Conservation (phyloP, 1,140 invertebrate species). For the Caerostris extrusa region DNA sequence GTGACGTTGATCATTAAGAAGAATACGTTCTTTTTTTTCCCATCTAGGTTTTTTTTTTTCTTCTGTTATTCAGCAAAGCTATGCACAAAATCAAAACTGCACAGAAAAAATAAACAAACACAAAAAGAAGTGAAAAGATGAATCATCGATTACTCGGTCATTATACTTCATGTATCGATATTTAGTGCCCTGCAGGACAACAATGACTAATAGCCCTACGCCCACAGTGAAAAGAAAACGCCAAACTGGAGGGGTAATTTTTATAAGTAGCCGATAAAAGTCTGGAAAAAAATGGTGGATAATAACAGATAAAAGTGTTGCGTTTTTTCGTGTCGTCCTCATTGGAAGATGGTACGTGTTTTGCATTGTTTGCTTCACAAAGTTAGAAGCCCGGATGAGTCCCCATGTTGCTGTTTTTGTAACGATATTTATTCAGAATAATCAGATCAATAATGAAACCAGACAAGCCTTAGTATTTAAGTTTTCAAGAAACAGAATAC, state of each 20-base stretch:
- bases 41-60: neutral
- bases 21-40: neutral
- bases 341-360: no score
- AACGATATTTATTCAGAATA: no score
- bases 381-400: no score
- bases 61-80: constrained; percentile 29
- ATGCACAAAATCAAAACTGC: neutral
- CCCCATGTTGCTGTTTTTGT: no score
- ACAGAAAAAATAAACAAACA: constrained; percentile 2
- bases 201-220: constrained; percentile 36
- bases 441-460: no score
- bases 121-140: constrained; percentile 9
- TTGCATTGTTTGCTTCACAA: no score
- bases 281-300: neutral
- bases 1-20: constrained; percentile 50
- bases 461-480: no score
- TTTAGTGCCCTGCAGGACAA: constrained; percentile 56
- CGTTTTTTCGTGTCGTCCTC: no score
- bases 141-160: constrained; percentile 53
- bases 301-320: neutral
- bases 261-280: neutral
- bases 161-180: constrained; percentile 65
- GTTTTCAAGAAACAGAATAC: no score
- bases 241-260: neutral
- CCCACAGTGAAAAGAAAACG: constrained; percentile 26